Conservation (phyloP, 1,140 invertebrate species). For the Cydia amplana region DNA sequence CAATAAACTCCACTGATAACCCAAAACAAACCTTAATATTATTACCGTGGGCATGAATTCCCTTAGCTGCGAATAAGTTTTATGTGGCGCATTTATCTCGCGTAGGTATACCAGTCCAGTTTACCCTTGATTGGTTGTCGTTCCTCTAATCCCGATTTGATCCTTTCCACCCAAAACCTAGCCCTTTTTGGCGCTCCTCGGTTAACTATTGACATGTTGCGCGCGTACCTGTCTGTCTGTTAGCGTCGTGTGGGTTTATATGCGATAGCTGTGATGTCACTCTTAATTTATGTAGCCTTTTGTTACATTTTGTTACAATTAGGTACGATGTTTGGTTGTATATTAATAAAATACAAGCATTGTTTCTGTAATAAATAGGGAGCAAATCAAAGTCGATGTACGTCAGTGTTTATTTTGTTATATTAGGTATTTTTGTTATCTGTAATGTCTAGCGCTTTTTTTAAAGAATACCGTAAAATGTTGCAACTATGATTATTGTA, state of each 20-base stretch:
- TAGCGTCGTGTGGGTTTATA: constrained; percentile 34
- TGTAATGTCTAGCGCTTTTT: no score
- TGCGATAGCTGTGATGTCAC: constrained; percentile 34
- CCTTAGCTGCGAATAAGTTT: constrained; percentile 59
- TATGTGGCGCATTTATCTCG: constrained; percentile 78
- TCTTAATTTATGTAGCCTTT: constrained; percentile 31
- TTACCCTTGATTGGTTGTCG: constrained; percentile 81
- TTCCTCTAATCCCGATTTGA: constrained; percentile 80
- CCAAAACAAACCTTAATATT: constrained; percentile 47
- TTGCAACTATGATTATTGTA: no score
- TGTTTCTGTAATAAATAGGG: background rate
- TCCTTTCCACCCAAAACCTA: constrained; percentile 77
- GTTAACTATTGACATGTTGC: constrained; percentile 75
- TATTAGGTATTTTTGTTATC: no score
- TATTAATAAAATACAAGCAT: background rate
- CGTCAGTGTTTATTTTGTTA: no score
- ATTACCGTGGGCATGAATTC: constrained; percentile 41
- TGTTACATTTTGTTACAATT: background rate
- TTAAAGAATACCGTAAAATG: no score
- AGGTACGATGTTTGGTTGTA: background rate
- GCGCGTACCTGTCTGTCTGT: constrained; percentile 60
- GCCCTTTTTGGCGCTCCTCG: constrained; percentile 66
- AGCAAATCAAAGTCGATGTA: background rate
- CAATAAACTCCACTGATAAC: constrained; percentile 62
- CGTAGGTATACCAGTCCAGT: constrained; percentile 80